Evolutionary conservation across 2,888 invertebrate genomes (phyloP), one percentile per base, ranked within the genome.

Genomic region (Andrena flavipes): DNA sequence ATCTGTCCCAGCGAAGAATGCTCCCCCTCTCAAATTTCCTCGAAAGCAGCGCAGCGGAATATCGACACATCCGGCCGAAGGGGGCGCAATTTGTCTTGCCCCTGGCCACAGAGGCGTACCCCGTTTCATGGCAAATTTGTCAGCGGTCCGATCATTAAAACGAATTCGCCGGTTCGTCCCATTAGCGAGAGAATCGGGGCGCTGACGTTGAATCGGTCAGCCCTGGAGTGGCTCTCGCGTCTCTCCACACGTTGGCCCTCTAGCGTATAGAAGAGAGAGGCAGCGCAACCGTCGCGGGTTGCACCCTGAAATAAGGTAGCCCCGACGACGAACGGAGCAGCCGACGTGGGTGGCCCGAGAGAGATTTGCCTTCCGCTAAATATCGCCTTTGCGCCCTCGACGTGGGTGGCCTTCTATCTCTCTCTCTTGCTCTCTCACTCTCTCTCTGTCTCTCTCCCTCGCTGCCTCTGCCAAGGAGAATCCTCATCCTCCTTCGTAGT

Each of bases 291-390:
- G 84, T 84, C 68, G 56, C 79, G 82, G 82, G 76, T 82, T 82
- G 88, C 86, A 85, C 85, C 88, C 88, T 90, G 89, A 90, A 91
- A 91, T 92, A 91, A 91, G 91, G 92, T 92, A 91, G 91, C 89
- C 87, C 84, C 85, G 87, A 87, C 88, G 90, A 90, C 88, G 83
- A 87, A 89, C 87, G 82, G 87, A 88, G 89, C 85, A 87, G 87
- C 88, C 92, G 78, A 92, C 90, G 93, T 93, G 93, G 93, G 93
- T 93, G 93, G 93, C 91, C 93, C 89, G 80, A 86, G 88, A 90
- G 92, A 92, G 93, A 93, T 93, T 93, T 92, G 93, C 93, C 93
- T 93, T 93, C 92, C 92, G 93, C 93, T 93, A 93, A 93, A 93
- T 93, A 93, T 93, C 92, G 92, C 91, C 93, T 93, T 92, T 91